Percentiles rank a stretch among this genome's conserved stretches.
Evolutionary conservation across 2,888 invertebrate genomes (phyloP).

Genomic region (Hydropsyche betteni): DNA sequence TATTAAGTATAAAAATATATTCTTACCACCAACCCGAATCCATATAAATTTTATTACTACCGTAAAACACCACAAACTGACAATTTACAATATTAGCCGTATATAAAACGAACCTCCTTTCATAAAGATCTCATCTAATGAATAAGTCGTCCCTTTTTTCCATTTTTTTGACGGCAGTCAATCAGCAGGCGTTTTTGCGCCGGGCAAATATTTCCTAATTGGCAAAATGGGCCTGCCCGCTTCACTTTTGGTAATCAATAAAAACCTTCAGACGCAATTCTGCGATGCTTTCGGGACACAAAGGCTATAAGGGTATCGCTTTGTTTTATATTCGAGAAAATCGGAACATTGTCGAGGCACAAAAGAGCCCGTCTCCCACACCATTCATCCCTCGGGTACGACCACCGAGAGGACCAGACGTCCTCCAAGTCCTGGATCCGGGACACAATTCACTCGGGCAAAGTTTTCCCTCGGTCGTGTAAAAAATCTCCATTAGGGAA

Average conservation of each 20-base stretch:
- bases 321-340: constrained; percentile 21
- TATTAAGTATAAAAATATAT: too few species aligned
- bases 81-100: too few species aligned
- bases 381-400: too few species aligned
- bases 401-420: not conserved
- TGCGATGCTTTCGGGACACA: constrained; percentile 9
- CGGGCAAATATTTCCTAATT: constrained; percentile 19
- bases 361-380: not conserved
- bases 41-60: too few species aligned
- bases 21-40: too few species aligned
- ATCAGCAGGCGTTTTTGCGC: too few species aligned
- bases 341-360: constrained; percentile 17
- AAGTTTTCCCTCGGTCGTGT: too few species aligned
- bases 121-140: not conserved
- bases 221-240: constrained; percentile 3
- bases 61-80: too few species aligned
- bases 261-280: constrained; percentile 23
- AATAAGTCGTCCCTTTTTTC: not conserved
- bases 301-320: constrained; percentile 24
- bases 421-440: too few species aligned
- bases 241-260: not conserved
- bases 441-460: too few species aligned
- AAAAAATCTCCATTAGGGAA: too few species aligned
- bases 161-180: constrained; percentile 1
- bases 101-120: too few species aligned